Conservation (phyloP, 1,140 invertebrate species). For the Anastrepha ludens region DNA sequence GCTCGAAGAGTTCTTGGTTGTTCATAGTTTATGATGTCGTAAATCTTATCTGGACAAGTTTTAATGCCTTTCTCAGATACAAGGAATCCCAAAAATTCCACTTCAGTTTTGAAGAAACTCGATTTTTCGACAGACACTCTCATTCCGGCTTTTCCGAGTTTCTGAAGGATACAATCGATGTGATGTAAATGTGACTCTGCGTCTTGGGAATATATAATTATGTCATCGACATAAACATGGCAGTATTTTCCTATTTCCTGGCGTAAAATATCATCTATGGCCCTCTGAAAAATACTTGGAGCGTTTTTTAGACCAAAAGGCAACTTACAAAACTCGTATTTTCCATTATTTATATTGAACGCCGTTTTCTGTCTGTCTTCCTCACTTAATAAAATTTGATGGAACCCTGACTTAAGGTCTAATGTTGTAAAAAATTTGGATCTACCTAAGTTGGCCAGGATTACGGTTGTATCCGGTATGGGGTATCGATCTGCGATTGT, state of each 20-base stretch:
- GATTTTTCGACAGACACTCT: slow-evolving; percentile 65
- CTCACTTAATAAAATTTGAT: slow-evolving; percentile 60
- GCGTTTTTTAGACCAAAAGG: slow-evolving; percentile 66
- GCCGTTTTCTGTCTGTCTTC: slow-evolving; percentile 58
- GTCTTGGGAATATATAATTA: slow-evolving; percentile 57
- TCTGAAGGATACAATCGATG: slow-evolving; percentile 66
- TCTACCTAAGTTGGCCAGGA: slow-evolving; percentile 59
- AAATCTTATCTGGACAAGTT: slow-evolving; percentile 54
- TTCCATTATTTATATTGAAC: slow-evolving; percentile 60
- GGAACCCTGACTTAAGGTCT: slow-evolving; percentile 61
- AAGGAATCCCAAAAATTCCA: slow-evolving; percentile 57
- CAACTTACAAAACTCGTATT: slow-evolving; percentile 59
- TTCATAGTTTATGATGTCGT: neutral
- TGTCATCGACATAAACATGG: slow-evolving; percentile 58
- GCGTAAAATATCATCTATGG: neutral
- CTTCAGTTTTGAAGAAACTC: slow-evolving; percentile 68
- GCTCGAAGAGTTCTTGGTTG: slow-evolving; percentile 4
- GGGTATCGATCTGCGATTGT: slow-evolving; percentile 58
- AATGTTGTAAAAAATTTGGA: slow-evolving; percentile 61
- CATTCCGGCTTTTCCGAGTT: slow-evolving; percentile 11
- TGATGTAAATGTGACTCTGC: slow-evolving; percentile 61
- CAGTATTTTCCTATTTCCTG: slow-evolving; percentile 55
- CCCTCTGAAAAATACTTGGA: slow-evolving; percentile 54
- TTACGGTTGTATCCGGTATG: slow-evolving; percentile 61
- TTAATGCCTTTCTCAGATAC: slow-evolving; percentile 54